These are phyloP conservation scores for Tipula vernalis DNA, from an alignment of 2,888 invertebrate genomes.

Conservation along the genomic window DNA sequence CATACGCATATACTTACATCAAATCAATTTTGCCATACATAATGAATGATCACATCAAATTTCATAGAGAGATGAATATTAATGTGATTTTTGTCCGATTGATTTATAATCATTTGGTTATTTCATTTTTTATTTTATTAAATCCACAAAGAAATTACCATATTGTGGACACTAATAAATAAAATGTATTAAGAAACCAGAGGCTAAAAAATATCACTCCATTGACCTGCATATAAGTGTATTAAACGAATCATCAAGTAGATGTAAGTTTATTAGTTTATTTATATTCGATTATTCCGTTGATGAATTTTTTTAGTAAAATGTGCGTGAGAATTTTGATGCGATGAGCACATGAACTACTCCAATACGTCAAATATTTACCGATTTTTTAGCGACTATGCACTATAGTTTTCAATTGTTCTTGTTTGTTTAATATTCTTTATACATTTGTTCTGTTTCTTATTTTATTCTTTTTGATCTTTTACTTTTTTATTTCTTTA, in stretches of 20 bases:
- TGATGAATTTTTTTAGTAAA: background rate
- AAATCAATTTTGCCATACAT: background rate
- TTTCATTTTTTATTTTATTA: background rate
- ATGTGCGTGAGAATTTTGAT: background rate
- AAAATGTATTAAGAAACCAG: background rate
- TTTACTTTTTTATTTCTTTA: background rate
- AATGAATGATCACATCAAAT: background rate
- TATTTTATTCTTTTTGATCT: background rate
- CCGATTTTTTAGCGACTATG: background rate
- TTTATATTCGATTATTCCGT: too few species aligned
- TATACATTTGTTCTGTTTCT: background rate
- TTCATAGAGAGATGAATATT: background rate
- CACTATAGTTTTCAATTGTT: too few species aligned
- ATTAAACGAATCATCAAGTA: background rate
- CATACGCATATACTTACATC: background rate
- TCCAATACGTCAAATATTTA: background rate
- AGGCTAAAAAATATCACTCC: background rate
- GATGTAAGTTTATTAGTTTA: background rate
- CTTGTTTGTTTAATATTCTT: background rate
- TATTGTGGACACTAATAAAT: background rate
- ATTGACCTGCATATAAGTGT: background rate
- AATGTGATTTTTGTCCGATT: background rate
- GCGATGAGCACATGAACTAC: background rate
- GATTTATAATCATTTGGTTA: background rate
- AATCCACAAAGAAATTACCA: background rate